Base-by-base conservation (phyloP, 2,797 vertebrate genomes). In the Sternarchorhynchus goeldii region DNA sequence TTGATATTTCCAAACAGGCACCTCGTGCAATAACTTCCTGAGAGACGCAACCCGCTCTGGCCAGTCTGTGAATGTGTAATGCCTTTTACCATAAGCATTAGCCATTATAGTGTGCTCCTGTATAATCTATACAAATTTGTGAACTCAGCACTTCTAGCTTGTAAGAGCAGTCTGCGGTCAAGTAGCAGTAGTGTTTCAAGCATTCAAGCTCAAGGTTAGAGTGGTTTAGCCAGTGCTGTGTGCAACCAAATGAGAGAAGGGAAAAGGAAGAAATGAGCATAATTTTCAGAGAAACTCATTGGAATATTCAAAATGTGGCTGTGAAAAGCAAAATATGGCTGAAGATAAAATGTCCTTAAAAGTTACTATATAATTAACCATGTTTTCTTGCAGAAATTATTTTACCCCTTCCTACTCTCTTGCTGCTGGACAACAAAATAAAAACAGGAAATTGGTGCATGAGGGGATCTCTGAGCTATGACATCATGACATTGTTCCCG, bases 401-500 rank as follows among this genome's bases (percentile, higher is more conserved):
- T 64, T 32, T 16, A 17, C 12, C 1, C 41, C 14, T 14, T 64
- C 2, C 59, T 16, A 2, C 14, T 45, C 45, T 75, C 55, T 63
- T 25, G 63, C 67, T 76, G 78, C 74, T 75, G 65, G 58, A 66
- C 36, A 75, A 73, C 36, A 17, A 59, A 77, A 71, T 70, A 69
- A 80, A 87, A 87, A 87, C 85, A 88, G 87, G 87, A 88, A 86
- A 78, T 58, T 36, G 21, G 78, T 74, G 74, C 58, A 69, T 32
- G 73, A 21, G 69, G 77, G 75, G 64, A 69, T 50, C 72, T 62
- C 53, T 6, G 59, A 80, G 73, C 63, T 83, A 73, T 87, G 84
- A 86, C 85, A 80, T 85, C 83, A 87, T 39, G 63, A 82, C 67
- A 88, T 87, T 88, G 87, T 88, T 87, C 68, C 36, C n/a, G 32